phyloP scores from a whole-genome alignment of 2,888 invertebrate genomes.

The Melolontha melolontha region DNA sequence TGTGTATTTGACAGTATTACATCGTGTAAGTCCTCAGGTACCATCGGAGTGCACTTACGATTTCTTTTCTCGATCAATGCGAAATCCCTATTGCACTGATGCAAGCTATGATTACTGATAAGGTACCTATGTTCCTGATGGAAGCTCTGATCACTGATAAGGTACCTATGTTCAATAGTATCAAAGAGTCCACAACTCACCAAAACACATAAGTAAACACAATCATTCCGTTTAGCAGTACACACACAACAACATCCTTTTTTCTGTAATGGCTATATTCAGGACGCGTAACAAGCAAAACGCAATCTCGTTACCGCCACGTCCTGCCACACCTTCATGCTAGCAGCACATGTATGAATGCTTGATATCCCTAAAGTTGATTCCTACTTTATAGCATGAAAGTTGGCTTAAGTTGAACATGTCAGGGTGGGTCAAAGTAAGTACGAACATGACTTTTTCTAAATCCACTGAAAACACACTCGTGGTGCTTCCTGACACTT shows the following conservation, averaged over 20 bases:
- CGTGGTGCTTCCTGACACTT: conserved; percentile 45
- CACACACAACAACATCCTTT: conserved; percentile 43
- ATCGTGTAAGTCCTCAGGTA: conserved; percentile 42
- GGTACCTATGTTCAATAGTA: conserved; percentile 45
- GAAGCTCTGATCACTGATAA: conserved; percentile 48
- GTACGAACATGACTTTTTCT: conserved; percentile 34
- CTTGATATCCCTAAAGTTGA: conserved; percentile 48
- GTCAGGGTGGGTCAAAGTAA: conserved; percentile 54
- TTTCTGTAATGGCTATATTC: too few species aligned
- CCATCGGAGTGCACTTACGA: conserved; percentile 41
- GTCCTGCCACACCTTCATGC: conserved; percentile 50
- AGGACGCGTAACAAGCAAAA: conserved; percentile 40
- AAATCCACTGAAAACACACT: conserved; percentile 44
- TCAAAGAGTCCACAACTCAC: conserved; percentile 44
- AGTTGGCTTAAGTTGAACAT: conserved; percentile 56
- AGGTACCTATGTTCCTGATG: conserved; percentile 44
- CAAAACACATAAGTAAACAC: conserved; percentile 37
- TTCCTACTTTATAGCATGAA: conserved; percentile 53
- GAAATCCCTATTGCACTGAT: conserved; percentile 44
- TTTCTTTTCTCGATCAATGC: conserved; percentile 32
- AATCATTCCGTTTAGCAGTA: conserved; percentile 46
- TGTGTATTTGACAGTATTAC: conserved; percentile 38
- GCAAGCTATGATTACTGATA: conserved; percentile 46
- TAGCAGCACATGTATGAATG: conserved; percentile 51
- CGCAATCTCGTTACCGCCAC: conserved; percentile 51